Evolutionary conservation across 2,888 invertebrate genomes (phyloP).

Genomic region (Cryptocephalus primarius): DNA sequence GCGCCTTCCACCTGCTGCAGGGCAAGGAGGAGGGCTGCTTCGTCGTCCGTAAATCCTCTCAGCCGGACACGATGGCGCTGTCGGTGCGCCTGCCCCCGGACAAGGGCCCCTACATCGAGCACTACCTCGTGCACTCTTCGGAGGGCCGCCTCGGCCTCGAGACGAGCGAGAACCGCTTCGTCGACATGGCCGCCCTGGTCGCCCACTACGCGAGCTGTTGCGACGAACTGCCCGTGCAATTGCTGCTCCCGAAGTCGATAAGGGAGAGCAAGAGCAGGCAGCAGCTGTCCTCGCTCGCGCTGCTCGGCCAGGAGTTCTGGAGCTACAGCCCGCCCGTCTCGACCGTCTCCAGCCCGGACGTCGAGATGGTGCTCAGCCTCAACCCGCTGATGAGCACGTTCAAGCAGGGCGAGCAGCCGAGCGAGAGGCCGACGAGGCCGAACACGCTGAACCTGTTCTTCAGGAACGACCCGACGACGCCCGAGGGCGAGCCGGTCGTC

Average conservation of each 20-base stretch:
- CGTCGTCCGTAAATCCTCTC: slow-evolving; percentile 89
- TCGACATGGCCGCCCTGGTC: slow-evolving; percentile 84
- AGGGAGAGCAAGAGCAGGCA: slow-evolving; percentile 82
- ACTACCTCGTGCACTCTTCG: slow-evolving; percentile 86
- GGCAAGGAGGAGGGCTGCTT: slow-evolving; percentile 92
- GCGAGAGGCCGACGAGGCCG: slow-evolving; percentile 59
- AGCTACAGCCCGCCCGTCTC: slow-evolving; percentile 38
- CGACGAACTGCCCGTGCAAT: slow-evolving; percentile 86
- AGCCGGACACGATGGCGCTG: slow-evolving; percentile 88
- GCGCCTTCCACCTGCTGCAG: slow-evolving; percentile 87
- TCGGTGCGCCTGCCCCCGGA: slow-evolving; percentile 81
- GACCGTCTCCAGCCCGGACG: slow-evolving; percentile 41
- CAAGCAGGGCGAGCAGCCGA: slow-evolving; percentile 50
- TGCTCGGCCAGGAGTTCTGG: slow-evolving; percentile 84
- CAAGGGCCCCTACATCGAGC: slow-evolving; percentile 87
- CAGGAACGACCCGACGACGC: slow-evolving; percentile 32
- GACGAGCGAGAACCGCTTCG: slow-evolving; percentile 87
- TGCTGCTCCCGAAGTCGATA: slow-evolving; percentile 75
- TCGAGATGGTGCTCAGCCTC: slow-evolving; percentile 64
- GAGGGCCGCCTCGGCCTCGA: slow-evolving; percentile 76
- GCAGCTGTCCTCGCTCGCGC: slow-evolving; percentile 79
- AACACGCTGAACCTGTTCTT: slow-evolving; percentile 68
- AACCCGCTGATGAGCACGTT: slow-evolving; percentile 66
- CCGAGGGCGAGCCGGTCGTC: slow-evolving; percentile 21
- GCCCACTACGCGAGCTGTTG: slow-evolving; percentile 90